A percentile compares a stretch with the other conserved stretches of the same genome.
phyloP scores from a whole-genome alignment of 2,888 invertebrate species.

The Acanthosepion esculentum region DNA sequence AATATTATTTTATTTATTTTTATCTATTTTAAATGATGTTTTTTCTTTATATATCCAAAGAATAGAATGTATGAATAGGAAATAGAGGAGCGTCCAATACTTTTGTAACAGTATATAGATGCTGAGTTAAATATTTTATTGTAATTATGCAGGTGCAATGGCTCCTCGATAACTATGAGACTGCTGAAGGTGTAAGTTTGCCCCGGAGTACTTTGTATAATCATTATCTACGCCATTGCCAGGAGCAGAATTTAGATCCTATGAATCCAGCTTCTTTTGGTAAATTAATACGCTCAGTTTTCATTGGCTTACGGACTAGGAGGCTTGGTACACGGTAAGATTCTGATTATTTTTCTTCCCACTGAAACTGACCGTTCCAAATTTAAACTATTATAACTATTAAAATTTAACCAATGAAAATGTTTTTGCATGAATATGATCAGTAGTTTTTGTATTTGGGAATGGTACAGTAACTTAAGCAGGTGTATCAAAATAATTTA shows the following conservation, averaged over 20 bases:
- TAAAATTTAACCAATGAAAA: too few species aligned
- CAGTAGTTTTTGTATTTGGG: too few species aligned
- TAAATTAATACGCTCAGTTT: slow-evolving; percentile 97
- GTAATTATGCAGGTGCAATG: slow-evolving; percentile 78
- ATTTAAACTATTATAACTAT: too few species aligned
- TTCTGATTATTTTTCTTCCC: neutral
- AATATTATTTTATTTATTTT: neutral
- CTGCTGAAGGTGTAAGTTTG: slow-evolving; percentile 93
- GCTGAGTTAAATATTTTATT: slow-evolving; percentile 38
- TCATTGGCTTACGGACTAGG: slow-evolving; percentile 93
- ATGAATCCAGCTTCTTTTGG: slow-evolving; percentile 99
- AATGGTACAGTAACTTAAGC: too few species aligned
- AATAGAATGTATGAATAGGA: neutral
- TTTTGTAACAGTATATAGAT: neutral
- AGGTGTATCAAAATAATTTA: too few species aligned
- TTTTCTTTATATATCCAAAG: neutral
- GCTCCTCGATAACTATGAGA: slow-evolving; percentile 98
- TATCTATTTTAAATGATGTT: neutral
- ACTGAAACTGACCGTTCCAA: too few species aligned
- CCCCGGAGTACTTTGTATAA: slow-evolving; percentile 96
- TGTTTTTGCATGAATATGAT: too few species aligned
- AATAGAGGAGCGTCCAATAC: neutral
- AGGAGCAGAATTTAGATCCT: slow-evolving; percentile 90
- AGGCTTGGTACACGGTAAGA: slow-evolving; percentile 90
- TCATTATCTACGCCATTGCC: slow-evolving; percentile 96